Percentiles rank a stretch among this genome's conserved stretches.
phyloP scores from a whole-genome alignment of 2,888 invertebrate species.

The Rhagium mordax region DNA sequence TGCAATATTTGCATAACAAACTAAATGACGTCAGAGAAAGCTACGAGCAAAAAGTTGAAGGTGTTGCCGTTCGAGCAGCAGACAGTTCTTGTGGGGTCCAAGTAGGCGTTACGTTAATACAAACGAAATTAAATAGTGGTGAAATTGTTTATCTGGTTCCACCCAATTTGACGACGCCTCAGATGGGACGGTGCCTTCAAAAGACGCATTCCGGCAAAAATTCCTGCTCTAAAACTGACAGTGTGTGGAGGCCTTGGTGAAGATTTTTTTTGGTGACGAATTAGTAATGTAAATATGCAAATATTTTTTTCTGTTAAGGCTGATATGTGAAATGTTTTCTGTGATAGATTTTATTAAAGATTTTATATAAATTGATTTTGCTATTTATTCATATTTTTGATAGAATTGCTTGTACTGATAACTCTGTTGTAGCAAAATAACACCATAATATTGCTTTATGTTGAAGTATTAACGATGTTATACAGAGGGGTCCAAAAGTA shows the following conservation, averaged over 20 bases:
- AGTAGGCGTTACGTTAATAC: conserved; percentile 63
- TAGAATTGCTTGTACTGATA: no score
- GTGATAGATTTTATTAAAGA: conserved; percentile 44
- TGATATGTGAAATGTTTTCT: conserved; percentile 35
- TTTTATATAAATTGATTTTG: conserved; percentile 19
- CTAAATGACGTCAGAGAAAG: conserved; percentile 48
- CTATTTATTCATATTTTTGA: not conserved
- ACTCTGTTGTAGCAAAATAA: no score
- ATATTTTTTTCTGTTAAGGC: conserved; percentile 26
- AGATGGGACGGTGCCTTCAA: not conserved
- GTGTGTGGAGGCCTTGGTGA: conserved; percentile 68
- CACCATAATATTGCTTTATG: no score
- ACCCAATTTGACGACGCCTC: conserved; percentile 42
- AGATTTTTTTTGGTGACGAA: conserved; percentile 22
- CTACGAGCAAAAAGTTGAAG: not conserved
- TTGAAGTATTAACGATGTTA: no score
- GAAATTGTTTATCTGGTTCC: conserved; percentile 69
- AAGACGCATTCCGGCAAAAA: conserved; percentile 16
- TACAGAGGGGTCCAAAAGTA: no score
- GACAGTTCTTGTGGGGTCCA: conserved; percentile 59
- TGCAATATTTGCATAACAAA: conserved; percentile 71
- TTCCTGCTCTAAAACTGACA: no score
- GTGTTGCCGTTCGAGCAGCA: conserved; percentile 50
- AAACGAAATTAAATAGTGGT: conserved; percentile 67
- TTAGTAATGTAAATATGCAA: conserved; percentile 36